Conservation (phyloP, 2,113 vertebrate species). For the Regulus satrapa region DNA sequence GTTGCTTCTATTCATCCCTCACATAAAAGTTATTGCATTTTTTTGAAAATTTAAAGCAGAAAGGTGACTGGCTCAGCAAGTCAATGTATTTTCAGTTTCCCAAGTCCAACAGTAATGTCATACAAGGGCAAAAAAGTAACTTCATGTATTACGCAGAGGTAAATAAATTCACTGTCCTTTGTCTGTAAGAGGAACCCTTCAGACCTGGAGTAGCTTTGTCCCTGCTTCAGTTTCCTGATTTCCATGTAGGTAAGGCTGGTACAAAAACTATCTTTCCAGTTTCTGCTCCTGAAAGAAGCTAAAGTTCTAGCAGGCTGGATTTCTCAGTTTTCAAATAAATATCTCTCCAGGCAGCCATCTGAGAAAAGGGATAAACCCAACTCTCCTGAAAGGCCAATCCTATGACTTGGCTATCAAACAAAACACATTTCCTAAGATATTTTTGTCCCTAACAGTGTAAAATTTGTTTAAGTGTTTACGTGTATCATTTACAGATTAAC, state of each 20-base stretch:
- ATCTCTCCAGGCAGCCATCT: not conserved
- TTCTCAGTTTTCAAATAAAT: not conserved
- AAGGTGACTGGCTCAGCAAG: not conserved
- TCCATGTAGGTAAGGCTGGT: not conserved
- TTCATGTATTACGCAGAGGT: not conserved
- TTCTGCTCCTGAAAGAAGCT: not conserved
- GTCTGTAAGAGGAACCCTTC: not conserved
- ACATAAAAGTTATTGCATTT: not conserved
- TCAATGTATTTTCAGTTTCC: not conserved
- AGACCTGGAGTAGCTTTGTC: not conserved
- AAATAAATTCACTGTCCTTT: not conserved
- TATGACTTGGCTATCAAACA: not conserved
- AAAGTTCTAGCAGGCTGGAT: not conserved
- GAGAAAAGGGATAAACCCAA: not conserved
- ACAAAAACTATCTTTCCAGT: not conserved
- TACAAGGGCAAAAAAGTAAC: not conserved
- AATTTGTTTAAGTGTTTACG: not conserved
- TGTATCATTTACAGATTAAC: not conserved
- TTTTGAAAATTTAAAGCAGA: not conserved
- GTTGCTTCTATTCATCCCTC: not conserved
- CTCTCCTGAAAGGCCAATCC: not conserved
- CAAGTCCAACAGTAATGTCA: not conserved
- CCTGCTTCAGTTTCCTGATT: not conserved
- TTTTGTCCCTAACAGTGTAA: not conserved
- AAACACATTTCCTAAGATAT: not conserved